Base-by-base conservation (phyloP, 1,140 invertebrate species). In the Drosophila malerkotliana region DNA sequence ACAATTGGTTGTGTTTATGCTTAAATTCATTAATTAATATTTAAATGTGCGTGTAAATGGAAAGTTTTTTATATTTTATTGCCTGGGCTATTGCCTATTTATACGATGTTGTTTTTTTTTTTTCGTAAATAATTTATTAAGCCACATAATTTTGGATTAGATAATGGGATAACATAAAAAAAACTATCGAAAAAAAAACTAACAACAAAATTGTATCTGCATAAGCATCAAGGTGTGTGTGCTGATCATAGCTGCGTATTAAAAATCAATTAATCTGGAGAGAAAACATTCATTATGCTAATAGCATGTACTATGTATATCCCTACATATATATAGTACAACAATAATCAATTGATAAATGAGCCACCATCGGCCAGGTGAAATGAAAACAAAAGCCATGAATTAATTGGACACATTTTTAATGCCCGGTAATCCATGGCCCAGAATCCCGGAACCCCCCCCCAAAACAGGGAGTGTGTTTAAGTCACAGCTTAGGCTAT, bases 131-230 rank as follows among this genome's bases (percentile, higher is more conserved):
- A 67, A 76, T 76, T 76, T 76, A 76, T 76, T 67, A 58, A 76
- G 56, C 72, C 72, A 67, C 72, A 76, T 76, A 67, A 76, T 67
- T 76, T 68, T 21, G 72, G 72, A 76, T 76, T 76, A 76, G 72
- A 76, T 76, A 76, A 75, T 62, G 39, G 6, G 26, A 44, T 34
- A 28, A 21, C n/a, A 18, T 56, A 5, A n/a, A 15, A 21, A 45
- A 26, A 30, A 55, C 54, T 47, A 9, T 28, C 24, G 5, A 26
- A 26, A 26, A 26, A 26, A 18, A 1, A 1, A 18, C 0, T 15
- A 15, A 18, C 18, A 18, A 18, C 18, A 18, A 18, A 18, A 26
- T 32, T 34, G 24, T 18, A 51, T 32, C 55, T 49, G 53, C 54
- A 68, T 48, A 57, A 4, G 26, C n/a, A 30, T 12, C 32, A 9